A percentile compares a stretch with the other conserved stretches of the same genome.
phyloP scores from a whole-genome alignment of 2,113 vertebrate species.

The Dromiciops gliroides region DNA sequence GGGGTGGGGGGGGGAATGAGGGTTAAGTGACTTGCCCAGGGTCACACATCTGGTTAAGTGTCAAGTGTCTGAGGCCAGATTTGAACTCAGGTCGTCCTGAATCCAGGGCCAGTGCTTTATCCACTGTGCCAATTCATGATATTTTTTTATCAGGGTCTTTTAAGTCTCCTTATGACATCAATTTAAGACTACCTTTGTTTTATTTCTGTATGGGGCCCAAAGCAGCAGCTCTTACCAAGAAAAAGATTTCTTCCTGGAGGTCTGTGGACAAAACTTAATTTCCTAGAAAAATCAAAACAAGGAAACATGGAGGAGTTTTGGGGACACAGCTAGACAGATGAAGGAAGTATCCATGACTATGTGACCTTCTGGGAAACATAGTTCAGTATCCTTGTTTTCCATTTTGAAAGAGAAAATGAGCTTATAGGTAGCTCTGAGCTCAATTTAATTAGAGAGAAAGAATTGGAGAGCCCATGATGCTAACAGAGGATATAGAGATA shows the following conservation, averaged over 20 bases:
- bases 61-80: too few species aligned
- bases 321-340: not conserved
- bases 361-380: not conserved
- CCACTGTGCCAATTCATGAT: too few species aligned
- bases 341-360: not conserved
- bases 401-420: not conserved
- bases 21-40: too few species aligned
- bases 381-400: not conserved
- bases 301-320: not conserved
- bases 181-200: conserved; percentile 31
- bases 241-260: conserved; percentile 34
- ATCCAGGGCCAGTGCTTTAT: too few species aligned
- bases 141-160: conserved; percentile 30
- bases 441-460: not conserved
- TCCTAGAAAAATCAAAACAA: not conserved
- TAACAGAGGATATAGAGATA: not conserved
- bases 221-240: not conserved
- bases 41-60: too few species aligned
- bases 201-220: not conserved
- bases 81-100: too few species aligned
- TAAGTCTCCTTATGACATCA: conserved; percentile 7
- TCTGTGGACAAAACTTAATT: conserved; percentile 34
- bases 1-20: too few species aligned
- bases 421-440: not conserved
- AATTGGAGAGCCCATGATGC: not conserved